Base-by-base conservation (phyloP, 2,888 invertebrate species). In the Thecophora atra region DNA sequence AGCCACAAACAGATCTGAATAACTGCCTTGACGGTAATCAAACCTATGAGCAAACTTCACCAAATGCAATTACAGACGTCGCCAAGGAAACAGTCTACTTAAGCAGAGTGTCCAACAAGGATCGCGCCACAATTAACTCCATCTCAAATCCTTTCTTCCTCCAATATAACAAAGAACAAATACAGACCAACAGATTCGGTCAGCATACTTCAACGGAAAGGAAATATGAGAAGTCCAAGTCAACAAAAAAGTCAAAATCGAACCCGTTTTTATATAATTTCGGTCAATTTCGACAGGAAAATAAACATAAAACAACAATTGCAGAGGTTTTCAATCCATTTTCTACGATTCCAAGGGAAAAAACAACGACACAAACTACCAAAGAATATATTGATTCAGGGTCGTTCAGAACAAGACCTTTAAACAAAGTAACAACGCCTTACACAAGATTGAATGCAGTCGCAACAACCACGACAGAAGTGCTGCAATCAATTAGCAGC, bases 11-110 rank as follows among this genome's bases (percentile, higher is more conserved):
- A 7, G 75, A 78, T 6, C 73, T 79, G n/a, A 73, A 74, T 6
- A 66, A 68, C 0, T 81, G 81, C 26, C 80, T 81, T 58, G 78
- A 77, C 42, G 71, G 74, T 24, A 76, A 77, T 44, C 72, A 24
- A 13, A n/a, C 47, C 17, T 15, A n/a, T 5, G 2, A 1, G 0
- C 47, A n/a, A 2, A 47, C 15, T 11, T 6, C 13, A n/a, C n/a
- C 1, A n/a, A 47, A 47, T 17, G 17, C 47, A 17, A 47, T 47
- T 1, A n/a, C 47, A 47, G 47, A 11, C n/a, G 8, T 5, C 6
- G 47, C 17, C 47, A 47, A 47, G 4, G 5, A 11, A 17, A 5
- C 5, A 0, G 15, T 47, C 5, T 4, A n/a, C 2, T 11, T 37
- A 37, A 37, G 37, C 11, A 2, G 37, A 37, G 37, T 37, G 11